Percentiles rank a stretch among this genome's conserved stretches.
phyloP scores from a whole-genome alignment of 2,888 invertebrate genomes.

The Cataglyphis rosenhaueri region DNA sequence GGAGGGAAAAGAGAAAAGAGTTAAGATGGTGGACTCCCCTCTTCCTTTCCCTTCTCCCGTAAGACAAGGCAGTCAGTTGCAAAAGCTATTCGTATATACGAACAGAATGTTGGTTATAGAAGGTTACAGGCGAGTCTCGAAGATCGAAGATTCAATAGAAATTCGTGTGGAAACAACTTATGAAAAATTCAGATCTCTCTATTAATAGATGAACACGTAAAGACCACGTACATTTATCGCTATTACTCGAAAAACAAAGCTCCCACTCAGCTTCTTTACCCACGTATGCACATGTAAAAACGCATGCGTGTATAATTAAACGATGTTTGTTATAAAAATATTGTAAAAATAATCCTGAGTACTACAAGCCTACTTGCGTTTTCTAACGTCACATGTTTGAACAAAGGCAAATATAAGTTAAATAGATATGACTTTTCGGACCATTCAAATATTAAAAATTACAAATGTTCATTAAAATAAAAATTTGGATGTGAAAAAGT shows the following conservation, averaged over 20 bases:
- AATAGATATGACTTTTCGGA: background rate
- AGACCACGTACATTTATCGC: too few relatives aligned
- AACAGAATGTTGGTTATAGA: conserved; percentile 22
- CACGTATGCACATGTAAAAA: background rate
- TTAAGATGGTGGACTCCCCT: conserved; percentile 60
- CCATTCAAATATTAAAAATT: conserved; percentile 16
- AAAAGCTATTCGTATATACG: conserved; percentile 41
- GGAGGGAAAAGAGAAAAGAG: conserved; percentile 54
- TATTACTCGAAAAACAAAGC: background rate
- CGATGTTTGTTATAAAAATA: background rate
- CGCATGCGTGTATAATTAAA: conserved; percentile 31
- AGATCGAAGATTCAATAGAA: background rate
- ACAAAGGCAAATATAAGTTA: background rate
- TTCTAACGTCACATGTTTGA: background rate
- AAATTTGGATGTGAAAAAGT: background rate
- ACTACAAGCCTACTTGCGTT: background rate
- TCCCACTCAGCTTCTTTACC: background rate
- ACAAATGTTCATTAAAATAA: background rate
- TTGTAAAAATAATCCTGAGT: background rate
- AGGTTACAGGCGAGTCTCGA: background rate
- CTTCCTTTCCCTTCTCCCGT: background rate
- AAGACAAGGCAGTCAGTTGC: conserved; percentile 58
- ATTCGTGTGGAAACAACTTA: background rate
- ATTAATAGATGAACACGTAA: background rate
- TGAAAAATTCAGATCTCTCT: background rate